Base-by-base conservation (phyloP, 1,140 invertebrate species). In the Lepidostoma basale region DNA sequence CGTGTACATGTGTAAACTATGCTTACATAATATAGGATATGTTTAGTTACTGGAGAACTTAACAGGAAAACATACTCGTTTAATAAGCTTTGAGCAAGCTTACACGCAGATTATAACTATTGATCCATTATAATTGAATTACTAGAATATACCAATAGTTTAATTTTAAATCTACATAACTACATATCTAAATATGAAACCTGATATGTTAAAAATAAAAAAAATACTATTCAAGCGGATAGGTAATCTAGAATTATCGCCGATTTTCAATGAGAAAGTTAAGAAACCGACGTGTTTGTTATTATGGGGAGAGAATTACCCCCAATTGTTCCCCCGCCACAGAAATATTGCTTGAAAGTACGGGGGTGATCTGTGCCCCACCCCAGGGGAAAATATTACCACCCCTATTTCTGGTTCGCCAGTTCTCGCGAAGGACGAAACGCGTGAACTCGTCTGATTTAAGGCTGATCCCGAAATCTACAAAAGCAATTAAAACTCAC, bases 251-350 rank as follows among this genome's bases (percentile, higher is more conserved):
- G 30, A 33, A 33, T 6, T 33, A 6, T 33, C 12, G 6, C 12
- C 30, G 30, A 28, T 28, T 30, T n/a, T n/a, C 23, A 28, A 16
- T n/a, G 49, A n/a, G 9, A 28, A 3, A 12, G 26, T 59, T 59
- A 36, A 59, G 36, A 59, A 16, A 4, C 56, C n/a, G 5, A 26
- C 36, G 39, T 42, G 20, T 58, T 59, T 42, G 39, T 59, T 59
- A 33, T 56, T 59, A 59, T 39, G 12, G 18, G 56, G 56, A 59
- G 56, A 42, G n/a, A 59, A 59, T 59, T 40, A 40, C 56, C 56
- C 36, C 56, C 33, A 59, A 40, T 58, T 36, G 28, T 59, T 22
- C 56, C 56, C 56, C 25, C 33, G 25, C 56, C 39, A 0, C 23
- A 12, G 33, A 16, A 59, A 42, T 25, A 59, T 23, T 42, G 36